Conservation (phyloP, 2,888 invertebrate genomes). For the Antheraea assamensis region DNA sequence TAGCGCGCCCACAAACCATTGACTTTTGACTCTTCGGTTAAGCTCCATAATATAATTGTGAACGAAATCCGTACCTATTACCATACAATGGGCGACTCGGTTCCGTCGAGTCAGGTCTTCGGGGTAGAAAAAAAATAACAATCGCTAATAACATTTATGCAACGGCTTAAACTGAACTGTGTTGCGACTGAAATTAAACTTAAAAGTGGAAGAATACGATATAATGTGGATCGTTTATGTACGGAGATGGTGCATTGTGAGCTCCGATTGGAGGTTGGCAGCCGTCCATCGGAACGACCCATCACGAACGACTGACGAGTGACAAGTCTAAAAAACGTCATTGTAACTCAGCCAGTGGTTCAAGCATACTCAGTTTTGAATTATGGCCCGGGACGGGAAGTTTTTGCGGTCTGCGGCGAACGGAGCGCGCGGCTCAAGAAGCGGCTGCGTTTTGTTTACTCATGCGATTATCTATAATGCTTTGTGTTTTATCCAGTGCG, state of each 20-base stretch:
- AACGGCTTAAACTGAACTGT: conserved; percentile 36
- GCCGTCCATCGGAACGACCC: conserved; percentile 77
- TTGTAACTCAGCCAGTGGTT: conserved; percentile 69
- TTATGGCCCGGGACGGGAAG: conserved; percentile 58
- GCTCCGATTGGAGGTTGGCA: conserved; percentile 63
- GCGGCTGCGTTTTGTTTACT: not conserved
- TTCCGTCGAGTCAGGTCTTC: conserved; percentile 78
- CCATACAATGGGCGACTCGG: conserved; percentile 79
- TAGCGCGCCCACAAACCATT: conserved; percentile 63
- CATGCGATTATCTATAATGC: not conserved
- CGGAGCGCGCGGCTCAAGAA: not conserved
- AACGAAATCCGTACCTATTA: conserved; percentile 80
- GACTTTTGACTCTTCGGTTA: conserved; percentile 80
- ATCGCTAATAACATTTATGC: conserved; percentile 56
- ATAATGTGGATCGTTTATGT: conserved; percentile 14
- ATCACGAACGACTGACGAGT: conserved; percentile 79
- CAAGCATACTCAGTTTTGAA: conserved; percentile 66
- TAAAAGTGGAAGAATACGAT: conserved; percentile 26
- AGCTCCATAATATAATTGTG: conserved; percentile 82
- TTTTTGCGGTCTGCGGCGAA: conserved; percentile 43
- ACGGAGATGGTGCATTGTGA: conserved; percentile 36
- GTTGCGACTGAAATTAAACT: conserved; percentile 35
- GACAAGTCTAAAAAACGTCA: conserved; percentile 76
- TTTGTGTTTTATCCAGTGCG: not conserved
- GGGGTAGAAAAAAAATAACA: conserved; percentile 76